Conservation (phyloP, 1,140 invertebrate species). For the Zaprionus davidi region DNA sequence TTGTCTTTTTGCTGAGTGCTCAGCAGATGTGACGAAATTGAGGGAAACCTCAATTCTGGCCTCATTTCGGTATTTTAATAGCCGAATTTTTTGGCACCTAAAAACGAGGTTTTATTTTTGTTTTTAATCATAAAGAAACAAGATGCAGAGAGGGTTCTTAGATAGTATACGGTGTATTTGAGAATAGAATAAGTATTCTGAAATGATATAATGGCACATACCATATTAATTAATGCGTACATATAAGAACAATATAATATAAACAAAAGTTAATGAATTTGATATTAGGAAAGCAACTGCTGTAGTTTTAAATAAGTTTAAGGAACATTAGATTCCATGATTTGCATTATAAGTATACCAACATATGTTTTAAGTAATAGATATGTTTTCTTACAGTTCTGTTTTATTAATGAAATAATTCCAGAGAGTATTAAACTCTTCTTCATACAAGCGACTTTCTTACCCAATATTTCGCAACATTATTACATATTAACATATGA, state of each 20-base stretch:
- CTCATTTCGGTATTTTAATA: background rate
- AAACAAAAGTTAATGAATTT: too few relatives aligned
- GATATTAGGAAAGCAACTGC: too few relatives aligned
- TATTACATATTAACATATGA: slow-evolving; percentile 6
- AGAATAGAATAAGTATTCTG: background rate
- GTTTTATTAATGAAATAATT: background rate
- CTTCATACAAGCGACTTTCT: too few relatives aligned
- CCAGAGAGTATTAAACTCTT: background rate
- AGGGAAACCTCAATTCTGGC: background rate
- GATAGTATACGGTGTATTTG: background rate
- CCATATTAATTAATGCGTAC: too few relatives aligned
- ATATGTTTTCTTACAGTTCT: too few relatives aligned
- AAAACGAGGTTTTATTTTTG: background rate
- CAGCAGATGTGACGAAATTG: background rate
- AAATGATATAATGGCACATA: background rate
- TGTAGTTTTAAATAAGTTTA: too few relatives aligned
- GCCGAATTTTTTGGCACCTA: background rate
- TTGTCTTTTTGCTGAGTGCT: slow-evolving; percentile 5
- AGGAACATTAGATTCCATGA: too few relatives aligned
- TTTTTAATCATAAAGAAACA: background rate
- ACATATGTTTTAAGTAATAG: too few relatives aligned
- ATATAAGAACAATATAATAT: too few relatives aligned
- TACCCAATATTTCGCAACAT: background rate
- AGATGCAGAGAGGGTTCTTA: background rate
- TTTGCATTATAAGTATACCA: too few relatives aligned